A percentile compares a stretch with the other conserved stretches of the same genome.
Conservation (phyloP, 2,888 invertebrate species). For the Xestia sexstrigata region DNA sequence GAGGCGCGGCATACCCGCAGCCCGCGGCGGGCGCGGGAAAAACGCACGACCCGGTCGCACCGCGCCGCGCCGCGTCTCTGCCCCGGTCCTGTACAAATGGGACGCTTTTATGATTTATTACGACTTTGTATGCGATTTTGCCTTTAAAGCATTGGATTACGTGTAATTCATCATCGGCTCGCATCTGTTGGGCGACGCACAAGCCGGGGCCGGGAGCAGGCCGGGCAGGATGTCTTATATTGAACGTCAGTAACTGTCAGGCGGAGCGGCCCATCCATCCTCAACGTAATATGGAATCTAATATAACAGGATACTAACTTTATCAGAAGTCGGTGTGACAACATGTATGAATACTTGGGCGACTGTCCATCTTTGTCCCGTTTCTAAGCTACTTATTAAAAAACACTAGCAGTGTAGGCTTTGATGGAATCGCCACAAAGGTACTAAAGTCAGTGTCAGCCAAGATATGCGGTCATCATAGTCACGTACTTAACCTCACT, state of each 20-base stretch:
- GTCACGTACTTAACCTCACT: too few species aligned
- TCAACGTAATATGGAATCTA: slow-evolving; percentile 3
- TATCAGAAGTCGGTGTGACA: slow-evolving; percentile 3
- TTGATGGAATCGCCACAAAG: too few species aligned
- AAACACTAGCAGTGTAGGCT: too few species aligned
- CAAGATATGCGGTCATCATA: too few species aligned
- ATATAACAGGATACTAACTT: slow-evolving; percentile 10
- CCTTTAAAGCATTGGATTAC: slow-evolving; percentile 54
- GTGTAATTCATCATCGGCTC: slow-evolving; percentile 59
- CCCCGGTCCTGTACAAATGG: slow-evolving; percentile 38
- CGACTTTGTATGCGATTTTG: slow-evolving; percentile 48
- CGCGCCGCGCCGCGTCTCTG: slow-evolving; percentile 13
- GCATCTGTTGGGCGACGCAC: slow-evolving; percentile 35
- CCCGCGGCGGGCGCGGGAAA: too few species aligned
- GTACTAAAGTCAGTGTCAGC: too few species aligned
- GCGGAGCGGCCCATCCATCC: slow-evolving; percentile 21
- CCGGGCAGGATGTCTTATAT: slow-evolving; percentile 17
- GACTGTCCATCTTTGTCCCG: background rate
- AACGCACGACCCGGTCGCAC: background rate
- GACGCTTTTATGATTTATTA: slow-evolving; percentile 55
- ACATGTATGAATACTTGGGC: background rate
- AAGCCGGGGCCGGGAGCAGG: background rate
- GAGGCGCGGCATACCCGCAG: background rate
- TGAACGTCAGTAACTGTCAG: slow-evolving; percentile 22
- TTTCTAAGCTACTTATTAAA: background rate